phyloP scores from a whole-genome alignment of 2,888 invertebrate species.

The Geophilus truncorum region DNA sequence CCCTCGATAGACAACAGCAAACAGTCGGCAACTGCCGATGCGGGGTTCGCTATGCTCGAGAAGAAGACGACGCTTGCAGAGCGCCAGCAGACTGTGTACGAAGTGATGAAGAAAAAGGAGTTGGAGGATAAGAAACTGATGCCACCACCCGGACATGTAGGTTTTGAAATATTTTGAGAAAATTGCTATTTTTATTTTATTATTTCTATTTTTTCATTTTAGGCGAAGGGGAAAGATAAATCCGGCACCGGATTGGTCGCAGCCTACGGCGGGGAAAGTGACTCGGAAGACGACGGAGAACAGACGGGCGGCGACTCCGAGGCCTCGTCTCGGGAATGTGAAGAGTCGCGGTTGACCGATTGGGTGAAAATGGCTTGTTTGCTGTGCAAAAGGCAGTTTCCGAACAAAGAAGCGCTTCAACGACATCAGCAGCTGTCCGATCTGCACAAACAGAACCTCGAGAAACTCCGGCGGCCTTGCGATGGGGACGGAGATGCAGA shows the following conservation, averaged over 20 bases:
- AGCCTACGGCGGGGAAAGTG: slow-evolving; percentile 71
- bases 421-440: slow-evolving; percentile 89
- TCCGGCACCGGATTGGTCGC: slow-evolving; percentile 61
- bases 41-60: slow-evolving; percentile 86
- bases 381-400: slow-evolving; percentile 91
- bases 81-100: slow-evolving; percentile 40
- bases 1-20: slow-evolving; percentile 42
- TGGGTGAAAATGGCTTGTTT: slow-evolving; percentile 84
- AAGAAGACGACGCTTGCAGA: slow-evolving; percentile 57
- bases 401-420: slow-evolving; percentile 76
- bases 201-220: neutral
- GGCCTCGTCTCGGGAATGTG: slow-evolving; percentile 52
- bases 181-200: neutral
- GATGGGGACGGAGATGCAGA: slow-evolving; percentile 31
- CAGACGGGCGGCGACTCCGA: slow-evolving; percentile 48
- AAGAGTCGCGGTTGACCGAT: slow-evolving; percentile 58
- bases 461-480: slow-evolving; percentile 41
- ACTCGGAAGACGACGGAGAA: slow-evolving; percentile 57
- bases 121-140: slow-evolving; percentile 46
- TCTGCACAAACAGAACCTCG: slow-evolving; percentile 84
- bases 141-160: slow-evolving; percentile 38
- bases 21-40: slow-evolving; percentile 68
- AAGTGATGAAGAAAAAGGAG: slow-evolving; percentile 39
- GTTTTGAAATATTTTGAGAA: neutral
- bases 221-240: slow-evolving; percentile 28